phyloP scores from a whole-genome alignment of 2,113 vertebrate species.

The Pongo pygmaeus region DNA sequence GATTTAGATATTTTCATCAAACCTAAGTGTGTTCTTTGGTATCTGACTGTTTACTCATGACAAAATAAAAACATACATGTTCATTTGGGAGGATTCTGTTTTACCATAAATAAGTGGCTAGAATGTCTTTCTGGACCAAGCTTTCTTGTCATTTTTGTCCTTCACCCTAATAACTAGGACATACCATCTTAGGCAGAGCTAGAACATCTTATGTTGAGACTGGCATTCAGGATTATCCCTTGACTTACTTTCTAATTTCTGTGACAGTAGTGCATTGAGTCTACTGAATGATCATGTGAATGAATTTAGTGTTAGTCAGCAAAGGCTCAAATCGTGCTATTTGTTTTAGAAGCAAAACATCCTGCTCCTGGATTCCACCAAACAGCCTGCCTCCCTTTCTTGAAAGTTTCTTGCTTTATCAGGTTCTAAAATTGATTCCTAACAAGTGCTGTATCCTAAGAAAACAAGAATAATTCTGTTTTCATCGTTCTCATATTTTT shows the following conservation, averaged over 20 bases:
- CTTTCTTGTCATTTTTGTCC: background rate
- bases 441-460: background rate
- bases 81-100: background rate
- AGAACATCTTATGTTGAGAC: background rate
- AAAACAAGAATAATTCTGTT: constrained; percentile 10
- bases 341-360: background rate
- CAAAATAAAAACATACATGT: background rate
- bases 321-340: background rate
- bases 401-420: background rate
- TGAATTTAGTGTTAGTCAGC: background rate
- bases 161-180: background rate
- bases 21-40: background rate
- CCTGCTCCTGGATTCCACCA: background rate
- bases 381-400: background rate
- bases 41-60: background rate
- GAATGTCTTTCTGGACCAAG: background rate
- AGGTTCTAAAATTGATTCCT: background rate
- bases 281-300: background rate
- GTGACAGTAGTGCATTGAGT: background rate
- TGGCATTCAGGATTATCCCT: background rate
- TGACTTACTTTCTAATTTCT: background rate
- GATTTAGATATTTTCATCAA: constrained; percentile 4
- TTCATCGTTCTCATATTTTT: constrained; percentile 16
- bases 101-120: background rate
- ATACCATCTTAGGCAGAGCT: background rate